Base-by-base conservation (phyloP, 1,140 invertebrate genomes). In the Drosophila santomea region DNA sequence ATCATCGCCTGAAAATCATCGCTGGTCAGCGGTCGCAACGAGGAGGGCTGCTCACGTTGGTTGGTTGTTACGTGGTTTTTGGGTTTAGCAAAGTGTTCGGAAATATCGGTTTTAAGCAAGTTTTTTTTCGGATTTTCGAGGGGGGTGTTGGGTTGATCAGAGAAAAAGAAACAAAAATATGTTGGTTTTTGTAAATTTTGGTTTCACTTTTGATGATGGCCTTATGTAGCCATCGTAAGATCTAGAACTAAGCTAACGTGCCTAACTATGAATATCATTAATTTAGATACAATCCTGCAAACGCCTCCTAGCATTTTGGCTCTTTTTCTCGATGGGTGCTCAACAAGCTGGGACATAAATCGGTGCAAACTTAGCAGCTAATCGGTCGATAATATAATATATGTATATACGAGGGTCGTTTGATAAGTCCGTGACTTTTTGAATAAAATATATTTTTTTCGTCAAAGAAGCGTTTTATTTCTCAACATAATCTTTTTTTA, bases 1-100 rank as follows among this genome's bases (percentile, higher is more conserved):
- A 98, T 97, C 96, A 98, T 97, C 93, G 97, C 96, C 95, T 97
- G 96, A 95, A 97, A 97, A 93, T 97, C 96, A 94, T 97, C 96
- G 94, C 96, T 97, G 93, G 96, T 97, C 93, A 97, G 95, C 89
- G 96, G 96, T 93, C 96, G 95, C 92, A 96, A 94, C 93, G 96
- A 95, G 93, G 91, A 73, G 48, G 74, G 54, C 85, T 85, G 84
- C 76, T 77, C 44, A 48, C 59, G 62, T 50, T 54, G 20, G 67
- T 52, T 52, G 38, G 38, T 39, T 12, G 41, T 20, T 66, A 47
- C 48, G 25, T 28, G n/a, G 43, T 44, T 66, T 68, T 28, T 51
- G 71, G 44, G 48, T 78, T 81, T 69, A 68, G 43, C 62, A 68
- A 59, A 47, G 52, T 78, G 63, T 62, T 89, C 58, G 77, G 58